Evolutionary conservation across 2,797 vertebrate genomes (phyloP).

Genomic region (Spinus olivaceus): DNA sequence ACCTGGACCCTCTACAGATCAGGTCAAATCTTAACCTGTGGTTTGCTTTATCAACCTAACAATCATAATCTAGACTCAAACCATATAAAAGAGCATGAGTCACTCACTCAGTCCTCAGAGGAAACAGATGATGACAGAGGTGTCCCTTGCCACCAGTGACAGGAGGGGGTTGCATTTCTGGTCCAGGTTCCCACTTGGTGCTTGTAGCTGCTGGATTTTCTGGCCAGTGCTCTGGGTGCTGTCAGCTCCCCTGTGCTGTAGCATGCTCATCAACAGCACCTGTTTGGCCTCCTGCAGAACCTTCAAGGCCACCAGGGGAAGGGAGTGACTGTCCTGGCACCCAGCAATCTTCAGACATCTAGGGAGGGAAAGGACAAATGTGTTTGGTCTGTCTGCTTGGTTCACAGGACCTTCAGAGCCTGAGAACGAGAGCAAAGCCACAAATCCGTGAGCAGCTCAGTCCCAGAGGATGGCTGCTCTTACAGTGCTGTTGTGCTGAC

Average conservation of each 20-base stretch:
- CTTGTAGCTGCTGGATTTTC: neutral
- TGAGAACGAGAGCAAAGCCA: neutral
- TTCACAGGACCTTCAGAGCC: neutral
- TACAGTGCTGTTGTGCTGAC: fast-evolving
- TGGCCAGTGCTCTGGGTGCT: neutral
- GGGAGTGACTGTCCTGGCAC: fast-evolving
- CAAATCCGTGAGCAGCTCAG: fast-evolving
- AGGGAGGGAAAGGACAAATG: neutral
- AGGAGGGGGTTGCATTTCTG: neutral
- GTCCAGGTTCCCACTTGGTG: neutral
- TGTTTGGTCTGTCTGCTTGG: neutral
- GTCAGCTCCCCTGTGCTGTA: neutral
- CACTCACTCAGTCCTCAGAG: neutral
- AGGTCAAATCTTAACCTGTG: neutral
- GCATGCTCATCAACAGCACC: neutral
- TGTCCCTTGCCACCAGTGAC: neutral
- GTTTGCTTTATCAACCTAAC: neutral
- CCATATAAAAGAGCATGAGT: neutral
- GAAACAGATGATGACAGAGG: neutral
- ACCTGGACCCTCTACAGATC: neutral
- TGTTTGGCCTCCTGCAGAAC: neutral
- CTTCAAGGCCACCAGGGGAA: neutral
- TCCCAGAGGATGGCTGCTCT: neutral
- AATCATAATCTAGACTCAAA: neutral
- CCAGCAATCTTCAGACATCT: neutral